Percentiles rank a stretch among this genome's conserved stretches.
Conservation (phyloP, 1,140 invertebrate genomes). For the Pogonomyrmex barbatus region DNA sequence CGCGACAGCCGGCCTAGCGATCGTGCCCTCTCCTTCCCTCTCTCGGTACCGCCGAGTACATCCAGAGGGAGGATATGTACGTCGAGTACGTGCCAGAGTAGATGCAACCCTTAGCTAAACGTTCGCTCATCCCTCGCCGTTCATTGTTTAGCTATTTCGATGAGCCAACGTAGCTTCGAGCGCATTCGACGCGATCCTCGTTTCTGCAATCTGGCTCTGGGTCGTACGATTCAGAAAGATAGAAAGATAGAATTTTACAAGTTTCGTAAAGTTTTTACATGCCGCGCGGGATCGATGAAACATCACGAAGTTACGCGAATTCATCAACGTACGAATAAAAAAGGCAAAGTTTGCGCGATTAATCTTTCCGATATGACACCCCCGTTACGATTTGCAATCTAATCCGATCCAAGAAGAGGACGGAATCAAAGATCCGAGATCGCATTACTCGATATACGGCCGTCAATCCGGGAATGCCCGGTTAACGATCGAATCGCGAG, state of each 20-base stretch:
- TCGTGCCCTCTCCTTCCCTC: neutral
- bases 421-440: neutral
- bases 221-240: neutral
- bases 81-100: conserved; percentile 62
- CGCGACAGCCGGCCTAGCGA: conserved; percentile 39
- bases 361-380: conserved; percentile 8
- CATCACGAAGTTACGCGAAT: neutral
- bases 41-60: conserved; percentile 58
- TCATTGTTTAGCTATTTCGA: conserved; percentile 81
- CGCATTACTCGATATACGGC: conserved; percentile 11
- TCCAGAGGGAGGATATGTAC: conserved; percentile 58
- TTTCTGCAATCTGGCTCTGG: neutral
- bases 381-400: conserved; percentile 34
- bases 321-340: neutral
- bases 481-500: conserved; percentile 24
- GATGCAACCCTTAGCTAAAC: conserved; percentile 46
- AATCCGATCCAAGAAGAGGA: neutral
- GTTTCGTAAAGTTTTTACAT: neutral
- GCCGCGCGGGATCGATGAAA: neutral
- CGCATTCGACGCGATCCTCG: conserved; percentile 66
- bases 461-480: neutral
- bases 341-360: neutral
- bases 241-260: neutral
- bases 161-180: conserved; percentile 77
- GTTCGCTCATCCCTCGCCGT: conserved; percentile 49